Base-by-base conservation (phyloP, 2,113 vertebrate species). In the Apteryx owenii region DNA sequence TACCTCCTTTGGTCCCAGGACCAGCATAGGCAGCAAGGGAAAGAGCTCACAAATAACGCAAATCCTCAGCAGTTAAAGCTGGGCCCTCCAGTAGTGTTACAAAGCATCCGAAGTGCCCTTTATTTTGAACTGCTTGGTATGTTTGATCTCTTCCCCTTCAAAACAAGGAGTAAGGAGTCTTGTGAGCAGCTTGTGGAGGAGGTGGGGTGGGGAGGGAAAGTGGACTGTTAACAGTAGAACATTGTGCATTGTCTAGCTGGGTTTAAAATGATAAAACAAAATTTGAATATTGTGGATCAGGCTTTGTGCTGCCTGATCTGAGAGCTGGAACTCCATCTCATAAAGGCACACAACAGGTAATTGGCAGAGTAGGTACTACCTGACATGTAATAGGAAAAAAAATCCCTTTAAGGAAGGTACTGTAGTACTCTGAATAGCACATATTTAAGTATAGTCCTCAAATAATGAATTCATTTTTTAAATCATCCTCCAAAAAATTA, bases 401-500 rank as follows among this genome's bases (percentile, higher is more conserved):
- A 73, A 31, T 62, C 16, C 17, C 62, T 50, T 42, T 81, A 38
- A 58, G 71, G 33, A 84, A 58, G 75, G 61, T 40, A 68, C 40
- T 28, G 15, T 28, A 53, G 3, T 48, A 20, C 65, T 84, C 42
- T 36, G 21, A 76, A 58, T 40, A 65, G 64, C 44, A 38, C 0
- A 0, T 76, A 56, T 79, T 91, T 29, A 83, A 95, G 50, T 82
- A n/a, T 76, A 66, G 81, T 94, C 61, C 60, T 90, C 76, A 75
- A 81, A 91, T 54, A 44, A 66, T 44, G 91, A 94, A 83, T 46
- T 44, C 6, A 4, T 72, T 94, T 82, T 81, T 85, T 14, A 90
- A 96, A 68, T 89, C 31, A 56, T 53, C 25, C n/a, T 96, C 51
- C 33, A 94, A 90, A 93, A 90, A 85, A 75, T 56, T 70, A 64